These are phyloP conservation scores for Fratercula arctica DNA, from an alignment of 2,797 vertebrate species.

Conservation along the genomic window DNA sequence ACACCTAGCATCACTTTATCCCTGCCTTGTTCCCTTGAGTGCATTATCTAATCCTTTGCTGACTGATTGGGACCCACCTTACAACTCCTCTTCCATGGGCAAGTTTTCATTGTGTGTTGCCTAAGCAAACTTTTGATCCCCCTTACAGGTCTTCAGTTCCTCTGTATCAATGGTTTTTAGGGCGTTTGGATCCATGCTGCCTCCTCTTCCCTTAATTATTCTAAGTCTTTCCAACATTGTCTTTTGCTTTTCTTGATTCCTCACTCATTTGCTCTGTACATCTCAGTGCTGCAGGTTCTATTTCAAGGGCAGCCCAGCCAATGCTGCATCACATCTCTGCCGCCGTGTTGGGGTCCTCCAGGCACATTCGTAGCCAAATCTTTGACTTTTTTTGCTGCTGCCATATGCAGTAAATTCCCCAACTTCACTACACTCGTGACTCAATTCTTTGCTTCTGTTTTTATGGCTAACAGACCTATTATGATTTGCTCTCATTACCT, in stretches of 20 bases:
- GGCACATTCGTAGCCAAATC: background rate
- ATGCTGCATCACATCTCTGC: background rate
- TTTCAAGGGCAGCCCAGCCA: background rate
- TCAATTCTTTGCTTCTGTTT: background rate
- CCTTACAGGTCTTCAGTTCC: background rate
- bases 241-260: background rate
- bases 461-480: background rate
- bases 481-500: background rate
- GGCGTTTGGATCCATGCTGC: background rate
- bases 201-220: background rate
- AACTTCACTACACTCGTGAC: background rate
- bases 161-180: background rate
- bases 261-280: background rate
- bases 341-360: background rate
- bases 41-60: constrained; percentile 42
- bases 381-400: background rate
- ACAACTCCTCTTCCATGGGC: constrained; percentile 5
- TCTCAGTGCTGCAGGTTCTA: background rate
- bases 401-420: background rate
- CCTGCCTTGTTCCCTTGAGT: background rate
- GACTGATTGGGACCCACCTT: constrained; percentile 49
- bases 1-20: constrained; percentile 40
- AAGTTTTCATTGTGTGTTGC: background rate
- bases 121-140: background rate
- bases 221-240: background rate